Evolutionary conservation across 2,888 invertebrate genomes (phyloP).

Genomic region (Leistus spinibarbis): DNA sequence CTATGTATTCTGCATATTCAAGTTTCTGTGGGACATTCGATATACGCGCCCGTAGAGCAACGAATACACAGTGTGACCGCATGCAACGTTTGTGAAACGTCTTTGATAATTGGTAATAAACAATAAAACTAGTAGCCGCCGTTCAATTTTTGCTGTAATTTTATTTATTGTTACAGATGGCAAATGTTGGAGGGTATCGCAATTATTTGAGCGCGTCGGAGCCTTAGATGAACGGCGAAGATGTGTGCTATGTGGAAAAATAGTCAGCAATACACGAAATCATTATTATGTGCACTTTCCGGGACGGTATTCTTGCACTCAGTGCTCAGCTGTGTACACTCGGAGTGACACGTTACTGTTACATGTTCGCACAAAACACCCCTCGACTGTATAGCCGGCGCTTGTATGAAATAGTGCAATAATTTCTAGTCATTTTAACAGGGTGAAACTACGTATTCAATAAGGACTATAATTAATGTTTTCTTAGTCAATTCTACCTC

Average conservation of each 20-base stretch:
- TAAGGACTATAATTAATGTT: not conserved
- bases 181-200: constrained; percentile 64
- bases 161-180: constrained; percentile 56
- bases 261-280: constrained; percentile 66
- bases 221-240: constrained; percentile 63
- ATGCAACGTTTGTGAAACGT: constrained; percentile 19
- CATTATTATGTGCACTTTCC: constrained; percentile 68
- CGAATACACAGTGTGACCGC: constrained; percentile 23
- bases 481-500: not conserved
- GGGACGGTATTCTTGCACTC: constrained; percentile 63
- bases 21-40: not conserved
- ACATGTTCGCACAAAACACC: constrained; percentile 65
- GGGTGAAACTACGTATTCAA: not conserved
- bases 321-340: constrained; percentile 65
- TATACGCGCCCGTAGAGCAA: not conserved
- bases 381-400: constrained; percentile 43
- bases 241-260: constrained; percentile 66
- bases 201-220: constrained; percentile 65
- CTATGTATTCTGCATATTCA: not conserved
- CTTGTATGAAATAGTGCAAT: not conserved
- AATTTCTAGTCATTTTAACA: not conserved
- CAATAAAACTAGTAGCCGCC: not conserved
- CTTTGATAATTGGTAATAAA: constrained; percentile 35
- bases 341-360: constrained; percentile 64
- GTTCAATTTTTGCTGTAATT: not conserved